Base-by-base conservation (phyloP, 1,140 invertebrate species). In the Meloidogyne chitwoodi region DNA sequence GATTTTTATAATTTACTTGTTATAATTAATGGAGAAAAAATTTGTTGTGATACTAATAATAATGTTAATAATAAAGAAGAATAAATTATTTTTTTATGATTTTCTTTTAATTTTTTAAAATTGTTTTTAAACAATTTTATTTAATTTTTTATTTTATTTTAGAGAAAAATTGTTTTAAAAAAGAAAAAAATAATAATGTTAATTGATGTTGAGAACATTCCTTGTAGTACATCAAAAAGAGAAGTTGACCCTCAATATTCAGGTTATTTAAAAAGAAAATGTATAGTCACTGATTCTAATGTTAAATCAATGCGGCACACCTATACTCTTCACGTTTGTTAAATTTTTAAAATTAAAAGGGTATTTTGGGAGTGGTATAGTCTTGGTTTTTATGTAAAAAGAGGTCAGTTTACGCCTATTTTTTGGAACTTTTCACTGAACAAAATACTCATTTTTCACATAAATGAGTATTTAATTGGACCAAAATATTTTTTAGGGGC, bases 1-100 rank as follows among this genome's bases (percentile, higher is more conserved):
- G 67, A 74, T 31, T 86, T 86, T 74, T 86, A 86, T 81, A 86
- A 86, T 69, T 68, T 87, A 27, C 71, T 87, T 14, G 65, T 87
- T 29, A 75, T 79, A n/a, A 44, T 83, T 19, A 82, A 64, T 72
- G 48, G 48, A 22, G 48, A 56, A 56, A 56, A 56, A 56, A 56
- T 56, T 56, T 56, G 48, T 56, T 56, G 48, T 56, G 6, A 56
- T 8, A n/a, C n/a, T 6, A 22, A n/a, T 56, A n/a, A n/a, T n/a
- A n/a, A n/a, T n/a, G n/a, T n/a, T n/a, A n/a, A n/a, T n/a, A n/a
- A n/a, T n/a, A n/a, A n/a, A n/a, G n/a, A 56, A 56, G 48, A 56
- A n/a, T 56, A 56, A 56, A 56, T 1, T 56, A 12, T 41, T 41
- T 56, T 22, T n/a, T n/a, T 56, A n/a, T 56, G n/a, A n/a, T 56